phyloP scores from a whole-genome alignment of 2,113 vertebrate genomes.

The Neolamprologus longior region DNA sequence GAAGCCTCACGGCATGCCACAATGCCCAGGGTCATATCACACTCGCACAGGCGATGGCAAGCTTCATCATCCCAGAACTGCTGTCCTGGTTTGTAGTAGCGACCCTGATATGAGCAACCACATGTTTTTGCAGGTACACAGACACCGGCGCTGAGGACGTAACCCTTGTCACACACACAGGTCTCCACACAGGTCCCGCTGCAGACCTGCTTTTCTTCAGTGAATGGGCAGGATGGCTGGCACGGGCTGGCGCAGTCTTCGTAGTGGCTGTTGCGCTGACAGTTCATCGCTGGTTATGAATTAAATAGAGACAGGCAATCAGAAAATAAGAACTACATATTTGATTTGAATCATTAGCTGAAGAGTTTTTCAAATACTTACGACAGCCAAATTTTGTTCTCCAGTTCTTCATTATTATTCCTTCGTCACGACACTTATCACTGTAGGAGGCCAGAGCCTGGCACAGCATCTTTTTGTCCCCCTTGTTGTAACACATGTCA shows the following conservation, averaged over 20 bases:
- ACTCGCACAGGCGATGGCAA: conserved; percentile 48
- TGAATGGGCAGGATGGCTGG: conserved; percentile 53
- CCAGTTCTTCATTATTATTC: conserved; percentile 65
- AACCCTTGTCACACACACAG: conserved; percentile 61
- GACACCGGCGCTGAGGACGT: conserved; percentile 47
- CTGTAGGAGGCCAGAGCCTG: conserved; percentile 65
- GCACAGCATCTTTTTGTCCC: conserved; percentile 63
- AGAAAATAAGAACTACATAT: background rate
- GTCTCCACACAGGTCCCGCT: conserved; percentile 32
- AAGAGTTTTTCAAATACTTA: conserved; percentile 55
- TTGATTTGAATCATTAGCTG: background rate
- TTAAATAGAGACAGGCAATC: background rate
- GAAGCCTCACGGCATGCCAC: conserved; percentile 45
- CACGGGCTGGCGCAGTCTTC: conserved; percentile 57
- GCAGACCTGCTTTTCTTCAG: conserved; percentile 23
- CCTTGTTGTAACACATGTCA: conserved; percentile 64
- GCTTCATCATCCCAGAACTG: conserved; percentile 61
- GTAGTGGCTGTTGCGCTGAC: conserved; percentile 61
- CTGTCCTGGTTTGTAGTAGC: conserved; percentile 52
- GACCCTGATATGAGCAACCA: conserved; percentile 62
- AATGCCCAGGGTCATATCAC: conserved; percentile 23
- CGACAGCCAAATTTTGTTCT: conserved; percentile 65
- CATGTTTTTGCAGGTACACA: conserved; percentile 48
- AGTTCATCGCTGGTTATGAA: conserved; percentile 46
- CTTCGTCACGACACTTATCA: conserved; percentile 57